Evolutionary conservation across 2,797 vertebrate species (phyloP).

Genomic region (Craterocephalus amniculus): DNA sequence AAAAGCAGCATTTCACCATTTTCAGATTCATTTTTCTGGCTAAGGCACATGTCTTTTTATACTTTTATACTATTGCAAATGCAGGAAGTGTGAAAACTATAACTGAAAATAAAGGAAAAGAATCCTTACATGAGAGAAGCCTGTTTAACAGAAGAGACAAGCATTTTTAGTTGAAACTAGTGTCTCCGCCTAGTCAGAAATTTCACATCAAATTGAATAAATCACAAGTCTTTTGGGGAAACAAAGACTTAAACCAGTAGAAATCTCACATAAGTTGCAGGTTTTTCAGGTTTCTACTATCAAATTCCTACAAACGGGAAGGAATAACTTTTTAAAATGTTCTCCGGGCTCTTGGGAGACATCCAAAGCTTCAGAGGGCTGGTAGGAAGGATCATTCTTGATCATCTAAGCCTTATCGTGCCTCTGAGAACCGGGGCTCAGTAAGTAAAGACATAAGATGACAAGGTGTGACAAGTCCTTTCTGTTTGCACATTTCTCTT

Average conservation of each 20-base stretch:
- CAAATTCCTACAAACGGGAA: neutral
- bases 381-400: neutral
- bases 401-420: neutral
- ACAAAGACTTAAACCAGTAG: neutral
- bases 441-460: constrained; percentile 7
- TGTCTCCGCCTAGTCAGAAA: neutral
- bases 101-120: no score
- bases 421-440: neutral
- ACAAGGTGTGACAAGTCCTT: neutral
- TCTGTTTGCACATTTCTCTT: neutral
- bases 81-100: neutral
- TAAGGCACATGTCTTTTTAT: neutral
- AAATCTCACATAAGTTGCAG: neutral
- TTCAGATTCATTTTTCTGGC: neutral
- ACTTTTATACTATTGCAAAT: neutral
- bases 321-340: neutral
- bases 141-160: neutral
- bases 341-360: neutral
- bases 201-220: neutral
- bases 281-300: neutral
- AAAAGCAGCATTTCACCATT: neutral
- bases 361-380: neutral
- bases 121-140: no score
- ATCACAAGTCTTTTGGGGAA: neutral
- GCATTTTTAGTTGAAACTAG: neutral